These are phyloP conservation scores for Melitaea cinxia DNA, from an alignment of 1,140 invertebrate genomes.

Conservation along the genomic window DNA sequence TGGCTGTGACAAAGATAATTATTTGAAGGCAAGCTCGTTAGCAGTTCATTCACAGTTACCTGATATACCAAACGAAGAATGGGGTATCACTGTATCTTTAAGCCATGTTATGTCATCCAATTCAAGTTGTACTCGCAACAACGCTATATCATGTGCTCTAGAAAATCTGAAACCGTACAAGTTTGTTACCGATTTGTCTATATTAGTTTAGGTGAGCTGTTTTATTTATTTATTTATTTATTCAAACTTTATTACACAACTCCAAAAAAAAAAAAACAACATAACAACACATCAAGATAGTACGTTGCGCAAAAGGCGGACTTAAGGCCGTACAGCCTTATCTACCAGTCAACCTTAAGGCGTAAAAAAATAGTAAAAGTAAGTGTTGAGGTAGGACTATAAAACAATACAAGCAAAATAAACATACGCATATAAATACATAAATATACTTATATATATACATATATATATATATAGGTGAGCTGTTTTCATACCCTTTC, in stretches of 20 bases:
- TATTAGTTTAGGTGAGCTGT: constrained; percentile 25
- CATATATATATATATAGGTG: constrained; percentile 20
- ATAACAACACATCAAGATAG: too few relatives aligned
- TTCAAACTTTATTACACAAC: too few relatives aligned
- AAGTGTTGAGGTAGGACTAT: too few relatives aligned
- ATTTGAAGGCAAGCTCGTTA: constrained; percentile 35
- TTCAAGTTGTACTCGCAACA: constrained; percentile 53
- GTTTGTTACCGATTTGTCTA: constrained; percentile 14
- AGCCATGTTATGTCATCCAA: constrained; percentile 52
- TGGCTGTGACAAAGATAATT: constrained; percentile 37
- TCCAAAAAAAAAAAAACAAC: too few relatives aligned
- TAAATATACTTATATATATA: too few relatives aligned
- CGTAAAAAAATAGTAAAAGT: too few relatives aligned
- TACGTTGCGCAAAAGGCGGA: too few relatives aligned
- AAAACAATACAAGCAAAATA: too few relatives aligned
- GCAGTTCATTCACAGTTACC: constrained; percentile 56
- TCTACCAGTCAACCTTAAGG: too few relatives aligned
- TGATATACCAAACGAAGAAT: constrained; percentile 63
- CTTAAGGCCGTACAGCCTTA: too few relatives aligned
- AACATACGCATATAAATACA: too few relatives aligned
- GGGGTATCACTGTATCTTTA: constrained; percentile 54
- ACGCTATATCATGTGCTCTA: constrained; percentile 65
- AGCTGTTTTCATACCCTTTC: constrained; percentile 30
- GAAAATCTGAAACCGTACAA: constrained; percentile 67
- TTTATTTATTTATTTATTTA: too few relatives aligned